Conservation (phyloP, 2,797 vertebrate genomes). For the Microhierax caerulescens region DNA sequence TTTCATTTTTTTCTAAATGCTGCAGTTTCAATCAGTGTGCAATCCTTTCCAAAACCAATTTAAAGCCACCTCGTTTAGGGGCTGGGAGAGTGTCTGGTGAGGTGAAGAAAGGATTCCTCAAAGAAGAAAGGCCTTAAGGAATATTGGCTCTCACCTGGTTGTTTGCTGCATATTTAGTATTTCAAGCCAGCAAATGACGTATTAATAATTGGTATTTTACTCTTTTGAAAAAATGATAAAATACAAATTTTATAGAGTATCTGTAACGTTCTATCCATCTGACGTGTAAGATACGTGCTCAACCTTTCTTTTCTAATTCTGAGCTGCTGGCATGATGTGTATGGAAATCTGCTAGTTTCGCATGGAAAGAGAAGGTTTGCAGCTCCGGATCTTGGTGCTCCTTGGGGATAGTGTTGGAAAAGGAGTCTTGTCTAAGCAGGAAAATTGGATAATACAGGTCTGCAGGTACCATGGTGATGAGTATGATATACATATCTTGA, state of each 20-base stretch:
- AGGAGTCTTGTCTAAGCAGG: not conserved
- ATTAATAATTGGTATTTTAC: not conserved
- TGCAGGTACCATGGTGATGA: not conserved
- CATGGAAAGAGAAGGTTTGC: not conserved
- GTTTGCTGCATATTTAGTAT: not conserved
- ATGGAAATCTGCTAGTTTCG: not conserved
- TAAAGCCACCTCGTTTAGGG: not conserved
- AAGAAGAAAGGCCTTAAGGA: not conserved
- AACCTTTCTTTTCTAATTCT: not conserved
- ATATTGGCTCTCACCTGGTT: not conserved
- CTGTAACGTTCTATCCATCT: rapidly evolving
- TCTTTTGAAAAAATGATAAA: not conserved
- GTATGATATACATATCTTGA: not conserved
- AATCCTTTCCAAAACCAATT: not conserved
- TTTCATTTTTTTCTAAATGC: not conserved
- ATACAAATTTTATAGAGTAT: not conserved
- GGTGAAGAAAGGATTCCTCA: not conserved
- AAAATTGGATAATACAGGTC: not conserved
- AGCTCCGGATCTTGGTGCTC: not conserved
- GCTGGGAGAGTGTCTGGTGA: not conserved
- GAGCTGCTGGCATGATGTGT: not conserved
- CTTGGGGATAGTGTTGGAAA: not conserved
- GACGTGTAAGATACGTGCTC: not conserved
- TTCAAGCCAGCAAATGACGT: no score
- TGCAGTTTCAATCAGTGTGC: not conserved